phyloP scores from a whole-genome alignment of 2,113 vertebrate species.

The Malurus alboscapulatus region DNA sequence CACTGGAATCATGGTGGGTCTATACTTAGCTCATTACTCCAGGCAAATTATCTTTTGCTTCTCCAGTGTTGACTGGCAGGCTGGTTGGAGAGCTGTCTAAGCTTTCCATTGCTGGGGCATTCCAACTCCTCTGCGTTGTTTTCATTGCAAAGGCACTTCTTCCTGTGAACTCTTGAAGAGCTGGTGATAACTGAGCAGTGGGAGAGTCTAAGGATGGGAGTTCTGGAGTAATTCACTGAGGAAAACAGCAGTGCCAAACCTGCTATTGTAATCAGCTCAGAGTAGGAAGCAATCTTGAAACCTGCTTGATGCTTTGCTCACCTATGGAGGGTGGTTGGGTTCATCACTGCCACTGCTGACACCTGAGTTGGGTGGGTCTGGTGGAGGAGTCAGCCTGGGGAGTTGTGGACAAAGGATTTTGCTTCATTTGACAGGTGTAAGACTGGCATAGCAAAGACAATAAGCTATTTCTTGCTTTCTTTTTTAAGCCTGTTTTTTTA shows the following conservation, averaged over 20 bases:
- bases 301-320: not conserved
- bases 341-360: not conserved
- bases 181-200: accelerated
- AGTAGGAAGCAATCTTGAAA: not conserved
- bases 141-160: not conserved
- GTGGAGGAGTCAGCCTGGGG: not conserved
- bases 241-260: not conserved
- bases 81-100: not conserved
- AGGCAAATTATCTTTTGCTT: not conserved
- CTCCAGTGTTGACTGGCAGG: not conserved
- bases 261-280: not conserved
- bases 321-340: not conserved
- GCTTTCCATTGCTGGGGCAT: not conserved
- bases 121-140: not conserved
- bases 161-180: not conserved
- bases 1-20: not conserved
- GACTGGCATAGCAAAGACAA: not conserved
- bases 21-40: constrained; percentile 11
- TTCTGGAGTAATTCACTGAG: not conserved
- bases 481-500: not conserved
- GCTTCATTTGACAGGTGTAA: not conserved
- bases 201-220: not conserved
- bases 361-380: not conserved
- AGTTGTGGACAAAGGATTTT: not conserved
- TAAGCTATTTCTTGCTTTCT: not conserved